phyloP scores from a whole-genome alignment of 2,888 invertebrate genomes.

The Anaspis maculata region DNA sequence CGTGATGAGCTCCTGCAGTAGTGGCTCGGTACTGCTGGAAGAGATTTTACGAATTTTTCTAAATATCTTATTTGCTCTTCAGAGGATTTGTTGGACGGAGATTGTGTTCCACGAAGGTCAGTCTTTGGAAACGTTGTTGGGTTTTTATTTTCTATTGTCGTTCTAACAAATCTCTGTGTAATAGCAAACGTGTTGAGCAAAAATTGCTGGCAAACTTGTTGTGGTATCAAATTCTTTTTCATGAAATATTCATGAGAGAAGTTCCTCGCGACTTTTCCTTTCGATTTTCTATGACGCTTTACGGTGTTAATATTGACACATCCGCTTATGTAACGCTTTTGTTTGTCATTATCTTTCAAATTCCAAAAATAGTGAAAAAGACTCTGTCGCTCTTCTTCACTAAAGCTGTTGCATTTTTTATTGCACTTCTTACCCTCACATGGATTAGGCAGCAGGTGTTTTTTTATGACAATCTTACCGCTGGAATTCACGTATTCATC shows the following conservation, averaged over 20 bases:
- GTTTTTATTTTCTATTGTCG: no score
- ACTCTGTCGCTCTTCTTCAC: background rate
- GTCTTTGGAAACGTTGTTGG: no score
- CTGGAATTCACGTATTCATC: no score
- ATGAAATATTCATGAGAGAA: background rate
- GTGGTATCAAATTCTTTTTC: background rate
- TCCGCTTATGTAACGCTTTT: constrained; percentile 1
- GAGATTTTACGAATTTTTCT: no score
- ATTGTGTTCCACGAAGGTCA: no score
- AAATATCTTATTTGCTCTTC: no score
- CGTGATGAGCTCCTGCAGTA: no score
- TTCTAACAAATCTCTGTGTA: no score
- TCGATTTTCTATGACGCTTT: background rate
- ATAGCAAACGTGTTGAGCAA: background rate
- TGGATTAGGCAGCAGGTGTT: background rate
- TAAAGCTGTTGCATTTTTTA: background rate
- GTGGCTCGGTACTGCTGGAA: no score
- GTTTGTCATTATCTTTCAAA: background rate
- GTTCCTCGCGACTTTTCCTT: background rate
- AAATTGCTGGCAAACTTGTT: constrained; percentile 1
- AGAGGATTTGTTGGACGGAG: no score
- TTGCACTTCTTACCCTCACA: background rate
- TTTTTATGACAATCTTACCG: background rate
- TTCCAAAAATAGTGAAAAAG: background rate
- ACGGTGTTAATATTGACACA: background rate